A percentile compares a stretch with the other conserved stretches of the same genome.
These are phyloP conservation scores for Acronicta aceris DNA, from an alignment of 2,888 invertebrate genomes.

Conservation along the genomic window DNA sequence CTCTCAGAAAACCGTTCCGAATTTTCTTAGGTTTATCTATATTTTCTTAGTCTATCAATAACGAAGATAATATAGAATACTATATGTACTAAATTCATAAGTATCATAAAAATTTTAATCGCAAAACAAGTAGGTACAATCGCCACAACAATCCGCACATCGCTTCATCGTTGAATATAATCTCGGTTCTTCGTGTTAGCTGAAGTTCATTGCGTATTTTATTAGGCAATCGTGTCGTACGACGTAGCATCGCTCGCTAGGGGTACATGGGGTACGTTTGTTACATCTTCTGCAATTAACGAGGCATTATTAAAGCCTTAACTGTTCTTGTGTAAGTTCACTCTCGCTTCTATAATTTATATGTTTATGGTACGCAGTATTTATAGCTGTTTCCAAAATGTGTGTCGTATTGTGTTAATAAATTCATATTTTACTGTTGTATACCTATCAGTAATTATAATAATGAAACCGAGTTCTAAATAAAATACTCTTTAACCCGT, in stretches of 20 bases:
- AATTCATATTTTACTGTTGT: neutral
- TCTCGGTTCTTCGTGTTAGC: conserved; percentile 25
- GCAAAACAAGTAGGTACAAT: no score
- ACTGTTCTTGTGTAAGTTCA: conserved; percentile 75
- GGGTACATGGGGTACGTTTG: conserved; percentile 68
- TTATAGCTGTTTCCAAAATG: conserved; percentile 41
- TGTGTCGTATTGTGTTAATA: conserved; percentile 23
- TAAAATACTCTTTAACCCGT: no score
- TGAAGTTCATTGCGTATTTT: conserved; percentile 64
- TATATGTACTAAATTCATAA: no score
- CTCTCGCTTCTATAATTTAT: conserved; percentile 67
- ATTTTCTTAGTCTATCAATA: no score
- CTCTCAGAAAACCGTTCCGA: no score
- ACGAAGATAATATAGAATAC: no score
- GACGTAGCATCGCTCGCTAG: conserved; percentile 34
- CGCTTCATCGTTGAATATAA: conserved; percentile 22
- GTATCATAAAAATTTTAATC: no score
- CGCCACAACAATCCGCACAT: conserved; percentile 12
- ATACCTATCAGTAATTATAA: no score
- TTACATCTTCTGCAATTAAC: conserved; percentile 75
- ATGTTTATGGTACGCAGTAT: conserved; percentile 48
- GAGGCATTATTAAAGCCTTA: conserved; percentile 69
- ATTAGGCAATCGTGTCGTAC: conserved; percentile 61
- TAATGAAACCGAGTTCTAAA: no score
- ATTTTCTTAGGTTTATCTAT: no score